These are phyloP conservation scores for Heliocidaris tuberculata DNA, from an alignment of 35 echinoderm and acorn worm species.

Conservation along the genomic window DNA sequence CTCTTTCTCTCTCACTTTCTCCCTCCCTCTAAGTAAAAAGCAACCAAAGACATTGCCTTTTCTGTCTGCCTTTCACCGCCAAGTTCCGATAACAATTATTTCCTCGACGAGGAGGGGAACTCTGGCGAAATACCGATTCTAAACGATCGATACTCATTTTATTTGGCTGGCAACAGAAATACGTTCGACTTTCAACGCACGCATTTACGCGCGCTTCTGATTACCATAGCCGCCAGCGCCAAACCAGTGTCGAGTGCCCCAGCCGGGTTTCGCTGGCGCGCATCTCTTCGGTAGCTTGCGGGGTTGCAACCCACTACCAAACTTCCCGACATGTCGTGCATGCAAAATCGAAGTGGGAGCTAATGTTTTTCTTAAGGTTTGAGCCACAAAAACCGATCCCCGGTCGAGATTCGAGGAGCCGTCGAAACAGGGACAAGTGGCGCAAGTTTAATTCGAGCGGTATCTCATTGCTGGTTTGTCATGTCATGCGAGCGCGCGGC, in stretches of 20 bases:
- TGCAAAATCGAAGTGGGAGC: conserved; percentile 43
- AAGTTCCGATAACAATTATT: conserved; percentile 46
- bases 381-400: neutral
- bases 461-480: conserved; percentile 1
- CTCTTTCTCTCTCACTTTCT: neutral
- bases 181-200: conserved; percentile 52
- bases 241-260: conserved; percentile 37
- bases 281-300: conserved; percentile 27
- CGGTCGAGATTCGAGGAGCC: conserved; percentile 25
- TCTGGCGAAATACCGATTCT: conserved; percentile 51
- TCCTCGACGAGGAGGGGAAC: conserved; percentile 51
- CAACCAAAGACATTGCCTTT: neutral
- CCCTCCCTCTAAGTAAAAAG: neutral
- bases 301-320: conserved; percentile 38
- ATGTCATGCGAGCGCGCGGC: conserved; percentile 33
- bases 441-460: conserved; percentile 25
- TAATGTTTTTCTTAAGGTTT: conserved; percentile 18
- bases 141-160: conserved; percentile 48
- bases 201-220: conserved; percentile 36
- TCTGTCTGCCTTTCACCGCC: neutral
- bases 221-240: conserved; percentile 34
- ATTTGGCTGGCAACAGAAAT: conserved; percentile 47
- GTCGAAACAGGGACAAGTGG: conserved; percentile 37
- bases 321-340: conserved; percentile 45
- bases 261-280: neutral